Percentiles rank a stretch among this genome's conserved stretches.
Evolutionary conservation across 2,113 vertebrate species (phyloP).

Genomic region (Chionodraco myersi): DNA sequence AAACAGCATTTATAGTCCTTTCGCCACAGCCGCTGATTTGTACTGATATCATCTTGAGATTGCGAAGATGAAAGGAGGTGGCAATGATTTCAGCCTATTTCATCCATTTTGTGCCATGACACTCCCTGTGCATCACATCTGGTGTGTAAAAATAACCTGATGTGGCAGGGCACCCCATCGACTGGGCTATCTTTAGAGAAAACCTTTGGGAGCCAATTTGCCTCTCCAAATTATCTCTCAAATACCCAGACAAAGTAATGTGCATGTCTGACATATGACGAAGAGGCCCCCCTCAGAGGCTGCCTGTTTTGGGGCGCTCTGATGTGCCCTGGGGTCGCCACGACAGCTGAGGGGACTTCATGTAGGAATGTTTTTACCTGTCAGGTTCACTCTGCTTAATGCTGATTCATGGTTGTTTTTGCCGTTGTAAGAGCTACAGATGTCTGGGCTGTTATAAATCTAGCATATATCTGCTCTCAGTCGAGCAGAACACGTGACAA

Average conservation of each 20-base stretch:
- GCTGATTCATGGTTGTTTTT: slow-evolving; percentile 15
- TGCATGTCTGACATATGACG: slow-evolving; percentile 54
- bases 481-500: slow-evolving; percentile 55
- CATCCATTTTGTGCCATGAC: slow-evolving; percentile 37
- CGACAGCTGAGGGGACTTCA: slow-evolving; percentile 33
- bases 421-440: background rate
- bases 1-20: slow-evolving; percentile 32
- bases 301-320: slow-evolving; percentile 46
- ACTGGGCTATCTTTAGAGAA: slow-evolving; percentile 66
- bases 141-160: slow-evolving; percentile 57
- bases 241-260: slow-evolving; percentile 57
- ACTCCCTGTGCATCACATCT: slow-evolving; percentile 52
- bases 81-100: slow-evolving; percentile 26
- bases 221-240: slow-evolving; percentile 58
- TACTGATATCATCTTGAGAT: slow-evolving; percentile 19
- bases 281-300: slow-evolving; percentile 23
- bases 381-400: background rate
- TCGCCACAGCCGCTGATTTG: background rate
- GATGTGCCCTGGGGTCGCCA: slow-evolving; percentile 46
- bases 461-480: slow-evolving; percentile 9
- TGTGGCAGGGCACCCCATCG: slow-evolving; percentile 37
- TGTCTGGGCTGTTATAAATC: slow-evolving; percentile 17
- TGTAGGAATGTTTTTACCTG: slow-evolving; percentile 23
- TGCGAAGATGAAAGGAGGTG: slow-evolving; percentile 51
- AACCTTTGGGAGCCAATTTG: slow-evolving; percentile 69